Base-by-base conservation (phyloP, 2,888 invertebrate genomes). In the Uloborus plumipes region DNA sequence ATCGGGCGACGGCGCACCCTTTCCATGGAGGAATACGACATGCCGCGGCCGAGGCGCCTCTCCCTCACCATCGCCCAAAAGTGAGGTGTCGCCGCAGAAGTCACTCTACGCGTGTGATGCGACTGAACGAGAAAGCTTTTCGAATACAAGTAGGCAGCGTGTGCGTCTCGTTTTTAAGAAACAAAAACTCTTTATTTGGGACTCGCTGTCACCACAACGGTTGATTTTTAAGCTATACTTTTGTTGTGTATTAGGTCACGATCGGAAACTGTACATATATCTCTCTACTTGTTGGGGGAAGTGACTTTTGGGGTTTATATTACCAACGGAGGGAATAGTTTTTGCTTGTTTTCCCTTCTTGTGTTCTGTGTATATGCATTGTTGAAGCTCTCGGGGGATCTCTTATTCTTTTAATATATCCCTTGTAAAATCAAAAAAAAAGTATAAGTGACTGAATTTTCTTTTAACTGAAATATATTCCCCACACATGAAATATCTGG, bases 11-110 rank as follows among this genome's bases (percentile, higher is more conserved):
- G 85, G 80, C 83, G 85, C 65, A 85, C 86, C 49, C 64, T 94
- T 92, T 93, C 93, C 84, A 94, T 94, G 94, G 94, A 94, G 88
- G 94, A 94, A 88, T 94, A 94, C 89, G 94, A 94, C 90, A 93
- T 93, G 88, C 94, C 94, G 58, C 94, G 95, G 89, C 93, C 94
- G 86, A 64, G 85, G 64, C 77, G 85, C 58, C 83, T 84, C 55
- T 84, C 84, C 66, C 84, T 85, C 58, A 85, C 85, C 67, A 84
- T 80, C 31, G 73, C 78, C 39, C 84, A 84, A 67, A 84, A 84
- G 67, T 84, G 84, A 64, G 18, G 72, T 53, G 26, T 4, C 39
- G 7, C 39, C 3, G 11, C 18, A 55, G 55, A 55, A n/a, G 18
- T 16, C 53, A 3, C 39, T 71, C 64, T 77, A 71, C 62, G 71